These are phyloP conservation scores for Coracopsis vasa DNA, from an alignment of 2,113 vertebrate genomes.

Conservation along the genomic window DNA sequence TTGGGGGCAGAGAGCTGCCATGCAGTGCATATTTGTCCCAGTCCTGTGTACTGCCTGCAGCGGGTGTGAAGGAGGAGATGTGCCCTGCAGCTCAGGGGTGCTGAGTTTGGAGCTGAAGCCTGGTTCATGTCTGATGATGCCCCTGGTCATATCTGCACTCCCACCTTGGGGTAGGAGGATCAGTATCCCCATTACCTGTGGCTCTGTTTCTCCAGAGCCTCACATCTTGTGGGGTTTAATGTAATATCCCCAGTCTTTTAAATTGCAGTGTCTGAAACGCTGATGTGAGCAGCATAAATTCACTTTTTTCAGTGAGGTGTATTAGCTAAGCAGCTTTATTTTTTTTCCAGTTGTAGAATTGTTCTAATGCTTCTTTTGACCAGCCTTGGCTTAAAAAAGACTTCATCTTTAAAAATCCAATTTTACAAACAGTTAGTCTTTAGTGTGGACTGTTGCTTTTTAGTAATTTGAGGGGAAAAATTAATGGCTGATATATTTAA, in stretches of 20 bases:
- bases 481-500: constrained; percentile 63
- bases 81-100: neutral
- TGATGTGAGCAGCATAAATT: constrained; percentile 41
- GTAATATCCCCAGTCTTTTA: neutral
- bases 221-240: constrained; percentile 1
- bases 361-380: constrained; percentile 24
- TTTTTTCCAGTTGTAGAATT: constrained; percentile 25
- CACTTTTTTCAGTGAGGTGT: constrained; percentile 3
- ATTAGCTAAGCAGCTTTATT: neutral
- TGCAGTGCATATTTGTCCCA: neutral
- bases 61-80: neutral
- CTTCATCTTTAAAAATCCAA: constrained; percentile 71
- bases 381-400: constrained; percentile 8
- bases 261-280: neutral
- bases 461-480: constrained; percentile 64
- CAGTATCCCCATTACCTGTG: constrained; percentile 1
- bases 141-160: accelerated
- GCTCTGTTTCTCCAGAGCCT: neutral
- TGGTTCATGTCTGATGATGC: neutral
- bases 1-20: accelerated
- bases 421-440: constrained; percentile 77
- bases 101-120: neutral
- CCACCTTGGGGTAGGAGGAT: neutral
- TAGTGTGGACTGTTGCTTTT: constrained; percentile 72
- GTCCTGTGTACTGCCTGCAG: accelerated